phyloP scores from a whole-genome alignment of 2,888 invertebrate species.

The Andricus quercusramuli region DNA sequence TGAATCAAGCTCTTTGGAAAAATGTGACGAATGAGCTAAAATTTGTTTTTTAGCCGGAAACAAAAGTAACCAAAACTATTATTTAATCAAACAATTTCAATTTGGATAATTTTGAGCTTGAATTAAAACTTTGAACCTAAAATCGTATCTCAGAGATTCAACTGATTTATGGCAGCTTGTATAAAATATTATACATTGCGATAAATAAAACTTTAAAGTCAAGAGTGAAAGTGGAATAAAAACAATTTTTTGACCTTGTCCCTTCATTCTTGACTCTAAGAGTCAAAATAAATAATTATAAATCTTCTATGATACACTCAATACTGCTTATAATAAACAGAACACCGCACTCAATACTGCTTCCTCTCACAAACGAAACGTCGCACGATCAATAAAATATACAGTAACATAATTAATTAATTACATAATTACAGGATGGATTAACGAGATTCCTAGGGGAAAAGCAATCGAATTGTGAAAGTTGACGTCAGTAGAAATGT shows the following conservation, averaged over 20 bases:
- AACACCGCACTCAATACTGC: neutral
- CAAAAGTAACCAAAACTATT: neutral
- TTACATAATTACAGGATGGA: constrained; percentile 28
- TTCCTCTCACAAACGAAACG: neutral
- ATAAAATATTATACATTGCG: constrained; percentile 23
- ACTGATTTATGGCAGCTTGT: constrained; percentile 35
- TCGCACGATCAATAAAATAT: constrained; percentile 27
- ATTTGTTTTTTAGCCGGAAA: neutral
- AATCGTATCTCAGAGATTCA: constrained; percentile 24
- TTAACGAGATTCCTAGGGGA: constrained; percentile 30
- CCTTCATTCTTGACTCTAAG: constrained; percentile 22
- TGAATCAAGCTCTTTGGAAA: neutral
- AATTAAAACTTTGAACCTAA: constrained; percentile 12
- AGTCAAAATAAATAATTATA: constrained; percentile 34
- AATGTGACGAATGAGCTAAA: neutral
- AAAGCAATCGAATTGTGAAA: constrained; percentile 38
- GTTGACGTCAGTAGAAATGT: constrained; percentile 6
- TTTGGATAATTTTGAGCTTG: constrained; percentile 25
- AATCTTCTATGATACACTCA: constrained; percentile 13
- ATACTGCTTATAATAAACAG: constrained; percentile 4
- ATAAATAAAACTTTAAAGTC: constrained; percentile 29
- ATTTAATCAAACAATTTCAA: neutral
- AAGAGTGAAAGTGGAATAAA: constrained; percentile 22
- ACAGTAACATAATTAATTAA: constrained; percentile 8
- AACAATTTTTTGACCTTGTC: neutral